phyloP scores from a whole-genome alignment of 2,888 invertebrate species.

The Epistrophella euchroma region DNA sequence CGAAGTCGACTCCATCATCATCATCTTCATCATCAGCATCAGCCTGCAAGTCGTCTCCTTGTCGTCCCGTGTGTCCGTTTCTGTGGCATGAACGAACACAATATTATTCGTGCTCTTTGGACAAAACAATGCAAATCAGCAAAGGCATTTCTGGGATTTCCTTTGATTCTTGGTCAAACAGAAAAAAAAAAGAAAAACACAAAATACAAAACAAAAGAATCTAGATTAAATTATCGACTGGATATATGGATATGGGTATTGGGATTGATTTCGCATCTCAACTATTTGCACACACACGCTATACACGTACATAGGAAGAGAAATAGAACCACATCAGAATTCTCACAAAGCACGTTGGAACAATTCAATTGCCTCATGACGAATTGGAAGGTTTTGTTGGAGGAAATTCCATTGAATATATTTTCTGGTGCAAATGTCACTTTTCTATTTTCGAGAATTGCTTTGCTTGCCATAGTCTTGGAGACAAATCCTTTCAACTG shows the following conservation, averaged over 20 bases:
- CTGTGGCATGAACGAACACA: constrained; percentile 14
- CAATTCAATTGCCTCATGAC: constrained; percentile 6
- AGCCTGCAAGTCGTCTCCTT: background rate
- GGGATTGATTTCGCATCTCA: constrained; percentile 48
- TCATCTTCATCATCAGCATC: background rate
- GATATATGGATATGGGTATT: background rate
- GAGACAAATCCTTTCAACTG: constrained; percentile 46
- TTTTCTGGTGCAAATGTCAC: constrained; percentile 14
- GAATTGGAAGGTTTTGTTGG: background rate
- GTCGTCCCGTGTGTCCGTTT: background rate
- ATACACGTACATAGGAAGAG: background rate
- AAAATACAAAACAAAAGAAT: constrained; percentile 29
- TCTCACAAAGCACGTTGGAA: constrained; percentile 13
- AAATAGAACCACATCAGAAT: background rate
- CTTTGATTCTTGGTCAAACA: constrained; percentile 15
- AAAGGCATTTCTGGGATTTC: constrained; percentile 33
- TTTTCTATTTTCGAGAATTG: constrained; percentile 26
- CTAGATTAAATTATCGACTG: constrained; percentile 50
- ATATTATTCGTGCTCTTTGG: constrained; percentile 32
- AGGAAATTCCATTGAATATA: constrained; percentile 7
- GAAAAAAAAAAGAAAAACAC: background rate
- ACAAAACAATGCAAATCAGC: constrained; percentile 41
- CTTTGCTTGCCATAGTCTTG: constrained; percentile 7
- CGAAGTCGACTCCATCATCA: constrained; percentile 5
- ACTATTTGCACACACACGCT: constrained; percentile 37